These are phyloP conservation scores for Bhutanitis thaidina DNA, from an alignment of 2,888 invertebrate species.

Conservation along the genomic window DNA sequence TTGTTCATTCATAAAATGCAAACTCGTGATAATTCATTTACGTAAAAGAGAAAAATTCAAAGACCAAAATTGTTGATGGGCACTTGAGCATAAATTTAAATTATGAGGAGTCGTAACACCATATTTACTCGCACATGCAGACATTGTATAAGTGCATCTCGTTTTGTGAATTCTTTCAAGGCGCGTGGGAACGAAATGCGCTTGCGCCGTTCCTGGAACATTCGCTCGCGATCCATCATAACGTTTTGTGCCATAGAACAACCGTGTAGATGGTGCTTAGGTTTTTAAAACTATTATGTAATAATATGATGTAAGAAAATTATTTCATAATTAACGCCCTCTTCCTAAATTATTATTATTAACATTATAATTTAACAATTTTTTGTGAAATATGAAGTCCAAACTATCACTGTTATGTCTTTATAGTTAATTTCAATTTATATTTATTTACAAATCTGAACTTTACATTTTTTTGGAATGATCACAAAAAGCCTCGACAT, in stretches of 20 bases:
- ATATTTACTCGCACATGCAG: conserved; percentile 28
- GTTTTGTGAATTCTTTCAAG: conserved; percentile 48
- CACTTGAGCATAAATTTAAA: neutral
- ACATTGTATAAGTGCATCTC: conserved; percentile 32
- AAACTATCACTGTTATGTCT: no score
- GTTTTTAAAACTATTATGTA: neutral
- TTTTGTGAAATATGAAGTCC: no score
- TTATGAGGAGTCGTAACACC: neutral
- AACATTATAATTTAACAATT: no score
- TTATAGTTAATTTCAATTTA: no score
- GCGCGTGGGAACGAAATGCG: conserved; percentile 71
- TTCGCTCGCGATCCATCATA: conserved; percentile 63
- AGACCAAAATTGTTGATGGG: neutral
- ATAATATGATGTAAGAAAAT: neutral
- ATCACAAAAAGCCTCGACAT: no score
- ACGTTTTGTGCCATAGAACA: conserved; percentile 33
- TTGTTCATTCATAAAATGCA: no score
- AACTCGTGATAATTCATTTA: neutral
- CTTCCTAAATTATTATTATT: no score
- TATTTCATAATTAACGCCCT: no score
- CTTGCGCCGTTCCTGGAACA: conserved; percentile 61
- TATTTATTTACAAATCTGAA: no score
- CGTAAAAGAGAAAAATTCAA: neutral
- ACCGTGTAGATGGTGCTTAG: neutral
- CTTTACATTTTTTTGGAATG: no score